phyloP scores from a whole-genome alignment of 2,888 invertebrate species.

The Cremastobaeus sp. region DNA sequence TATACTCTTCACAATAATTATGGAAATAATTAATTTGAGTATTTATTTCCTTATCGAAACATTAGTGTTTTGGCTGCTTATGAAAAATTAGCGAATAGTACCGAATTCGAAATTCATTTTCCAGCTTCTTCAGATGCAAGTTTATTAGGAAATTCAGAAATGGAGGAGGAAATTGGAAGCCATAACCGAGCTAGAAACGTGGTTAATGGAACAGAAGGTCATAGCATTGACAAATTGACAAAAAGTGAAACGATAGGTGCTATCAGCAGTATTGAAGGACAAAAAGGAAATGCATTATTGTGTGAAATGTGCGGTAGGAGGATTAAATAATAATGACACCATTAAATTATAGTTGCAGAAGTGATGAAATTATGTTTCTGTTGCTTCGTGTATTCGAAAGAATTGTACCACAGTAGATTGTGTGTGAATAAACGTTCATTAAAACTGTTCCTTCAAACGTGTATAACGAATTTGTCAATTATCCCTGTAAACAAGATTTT shows the following conservation, averaged over 20 bases:
- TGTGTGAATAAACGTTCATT: slow-evolving; percentile 33
- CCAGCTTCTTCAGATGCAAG: slow-evolving; percentile 59
- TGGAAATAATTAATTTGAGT: no score
- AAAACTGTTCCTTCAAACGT: slow-evolving; percentile 33
- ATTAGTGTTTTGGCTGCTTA: no score
- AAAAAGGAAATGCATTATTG: slow-evolving; percentile 56
- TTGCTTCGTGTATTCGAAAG: slow-evolving; percentile 39
- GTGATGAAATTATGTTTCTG: slow-evolving; percentile 20
- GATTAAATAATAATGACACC: slow-evolving; percentile 62
- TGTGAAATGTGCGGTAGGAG: slow-evolving; percentile 72
- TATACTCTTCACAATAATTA: no score
- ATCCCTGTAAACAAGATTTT: no score
- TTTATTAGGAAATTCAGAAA: slow-evolving; percentile 56
- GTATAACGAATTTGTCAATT: slow-evolving; percentile 30
- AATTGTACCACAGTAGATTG: slow-evolving; percentile 35
- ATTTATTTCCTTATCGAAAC: no score
- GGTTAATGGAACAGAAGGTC: slow-evolving; percentile 56
- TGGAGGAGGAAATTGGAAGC: slow-evolving; percentile 36
- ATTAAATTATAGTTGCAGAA: slow-evolving; percentile 19
- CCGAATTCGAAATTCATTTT: slow-evolving; percentile 7
- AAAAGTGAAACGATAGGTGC: slow-evolving; percentile 75
- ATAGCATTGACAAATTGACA: slow-evolving; percentile 61
- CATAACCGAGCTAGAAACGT: slow-evolving; percentile 17
- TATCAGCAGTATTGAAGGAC: slow-evolving; percentile 67
- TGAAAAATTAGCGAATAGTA: no score